Evolutionary conservation across 2,113 vertebrate genomes (phyloP).

Genomic region (Laticauda laticaudata): DNA sequence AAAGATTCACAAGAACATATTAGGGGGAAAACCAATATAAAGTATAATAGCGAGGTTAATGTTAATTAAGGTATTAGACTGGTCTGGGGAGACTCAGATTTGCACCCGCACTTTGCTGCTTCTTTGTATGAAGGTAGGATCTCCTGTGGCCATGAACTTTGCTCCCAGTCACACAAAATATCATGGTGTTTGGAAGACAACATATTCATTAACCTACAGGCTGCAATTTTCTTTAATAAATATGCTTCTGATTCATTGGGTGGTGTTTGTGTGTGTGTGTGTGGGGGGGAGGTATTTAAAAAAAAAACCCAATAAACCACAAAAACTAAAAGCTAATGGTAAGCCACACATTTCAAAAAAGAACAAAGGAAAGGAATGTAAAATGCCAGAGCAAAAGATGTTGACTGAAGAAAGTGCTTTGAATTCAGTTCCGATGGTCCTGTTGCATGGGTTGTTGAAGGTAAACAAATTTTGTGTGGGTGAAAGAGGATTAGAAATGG

Average conservation of each 20-base stretch:
- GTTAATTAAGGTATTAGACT: neutral
- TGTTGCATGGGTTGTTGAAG: constrained; percentile 39
- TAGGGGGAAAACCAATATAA: neutral
- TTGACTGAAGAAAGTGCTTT: constrained; percentile 51
- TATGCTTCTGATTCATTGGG: constrained; percentile 26
- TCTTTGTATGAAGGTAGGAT: neutral
- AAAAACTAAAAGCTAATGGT: neutral
- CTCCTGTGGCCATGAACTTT: neutral
- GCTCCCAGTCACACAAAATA: neutral
- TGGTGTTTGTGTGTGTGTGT: neutral
- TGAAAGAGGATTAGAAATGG: constrained; percentile 54
- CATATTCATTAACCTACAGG: constrained; percentile 39
- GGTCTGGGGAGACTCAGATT: neutral
- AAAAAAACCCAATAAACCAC: neutral
- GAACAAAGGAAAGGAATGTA: constrained; percentile 35
- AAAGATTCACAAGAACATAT: neutral
- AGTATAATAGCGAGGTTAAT: neutral
- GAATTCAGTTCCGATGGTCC: constrained; percentile 59
- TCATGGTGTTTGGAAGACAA: constrained; percentile 10
- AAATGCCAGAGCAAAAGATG: constrained; percentile 27
- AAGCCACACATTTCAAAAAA: neutral
- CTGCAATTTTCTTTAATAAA: constrained; percentile 44
- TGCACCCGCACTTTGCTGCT: neutral
- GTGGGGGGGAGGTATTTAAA: constrained; percentile 20
- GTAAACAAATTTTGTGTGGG: constrained; percentile 48